Base-by-base conservation (phyloP, 2,888 invertebrate species). In the Uloborus plumipes region DNA sequence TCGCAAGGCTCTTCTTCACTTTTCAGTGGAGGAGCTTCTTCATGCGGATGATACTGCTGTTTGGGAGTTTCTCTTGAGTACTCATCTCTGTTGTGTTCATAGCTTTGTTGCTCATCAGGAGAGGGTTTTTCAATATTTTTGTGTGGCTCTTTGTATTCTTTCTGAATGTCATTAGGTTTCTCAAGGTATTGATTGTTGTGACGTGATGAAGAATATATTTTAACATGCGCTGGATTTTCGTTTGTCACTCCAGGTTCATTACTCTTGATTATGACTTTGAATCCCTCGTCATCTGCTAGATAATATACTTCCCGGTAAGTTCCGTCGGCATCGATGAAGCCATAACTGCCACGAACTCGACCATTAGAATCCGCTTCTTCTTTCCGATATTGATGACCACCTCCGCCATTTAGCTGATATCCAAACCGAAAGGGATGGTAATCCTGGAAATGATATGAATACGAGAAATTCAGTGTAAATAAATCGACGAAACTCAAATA, bases 201-300 rank as follows among this genome's bases (percentile, higher is more conserved):
- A 39, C 1, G 9, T 7, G 39, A 39, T 39, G 39, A 39, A 39
- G 75, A 75, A 66, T 67, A 67, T 0, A 75, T 58, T 9, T 75
- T 55, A 26, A 76, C 76, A 53, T 76, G 51, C 15, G 76, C 76
- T 0, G 76, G 67, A n/a, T 62, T 67, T 20, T 61, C 59, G 51
- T 31, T 67, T 16, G 47, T 18, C 1, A 69, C 69, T 22, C 76
- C 76, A 15, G 76, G 76, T 39, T 76, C 76, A 18, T 76, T 76
- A 11, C 67, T 76, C 16, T 69, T 76, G 3, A 76, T 51, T 20
- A 61, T 50, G 15, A 69, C 76, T 18, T 69, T 50, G 76, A 76
- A 76, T 16, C 76, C 76, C 20, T 76, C 61, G 26, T 51, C 49
- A 39, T 76, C 76, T 4, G 76, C 76, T 13, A 61, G 67, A 39